Evolutionary conservation across 1,140 invertebrate genomes (phyloP), one percentile per base, ranked within the genome.

Genomic region (Nasonia longicornis): DNA sequence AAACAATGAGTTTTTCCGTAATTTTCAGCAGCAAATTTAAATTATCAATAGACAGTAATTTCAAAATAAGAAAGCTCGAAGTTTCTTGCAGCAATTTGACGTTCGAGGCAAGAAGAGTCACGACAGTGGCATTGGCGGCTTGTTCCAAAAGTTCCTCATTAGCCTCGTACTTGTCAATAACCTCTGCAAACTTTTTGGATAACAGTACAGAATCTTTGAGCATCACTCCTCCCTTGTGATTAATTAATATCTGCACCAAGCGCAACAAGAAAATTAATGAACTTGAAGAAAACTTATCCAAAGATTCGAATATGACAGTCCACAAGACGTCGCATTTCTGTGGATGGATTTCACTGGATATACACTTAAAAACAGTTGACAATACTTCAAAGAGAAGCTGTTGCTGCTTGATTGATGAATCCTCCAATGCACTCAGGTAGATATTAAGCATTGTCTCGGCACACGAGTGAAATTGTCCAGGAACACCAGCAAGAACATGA

Each of bases 391-490:
- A 93, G 2, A 95, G 86, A 8, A 94, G 86, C 31, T 35, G 31
- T n/a, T 92, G 87, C 84, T 92, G 90, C 45, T 93, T 87, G 11
- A 93, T 85, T 22, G 88, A 89, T 7, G 91, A 84, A 82, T 93
- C 89, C 86, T 90, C 86, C n/a, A 95, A 83, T 82, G 92, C 88
- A 83, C 93, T 89, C 3, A 96, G 89, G 31, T 95, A 91, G 72
- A 95, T 85, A 67, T 90, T 90, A 0, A 96, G 84, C 84, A 95
- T 93, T 42, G 91, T 89, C 70, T 94, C 93, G 4, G 94, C 93
- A 84, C 94, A 95, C 42, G 94, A 96, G 87, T 98, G 96, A 87
- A 98, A 95, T 81, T 97, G 95, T 8, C 94, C 93, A 66, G 93
- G 91, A 10, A 96, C 93, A 26, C 97, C 96, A 85, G 94, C 93